Evolutionary conservation across 2,797 vertebrate genomes (phyloP).

Genomic region (Benthosema pterotum): DNA sequence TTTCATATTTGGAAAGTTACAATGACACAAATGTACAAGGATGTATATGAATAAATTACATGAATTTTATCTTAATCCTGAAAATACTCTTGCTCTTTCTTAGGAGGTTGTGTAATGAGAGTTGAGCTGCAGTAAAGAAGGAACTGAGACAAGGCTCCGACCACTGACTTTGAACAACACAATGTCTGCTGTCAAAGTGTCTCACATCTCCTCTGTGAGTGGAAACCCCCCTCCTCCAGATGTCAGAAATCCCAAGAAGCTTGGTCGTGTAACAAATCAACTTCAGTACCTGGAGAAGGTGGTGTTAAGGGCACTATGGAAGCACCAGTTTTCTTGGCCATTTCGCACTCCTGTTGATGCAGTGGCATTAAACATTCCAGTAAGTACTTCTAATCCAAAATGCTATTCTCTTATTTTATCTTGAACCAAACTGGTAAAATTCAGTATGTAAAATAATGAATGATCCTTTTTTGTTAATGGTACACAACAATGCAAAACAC

Average conservation of each 20-base stretch:
- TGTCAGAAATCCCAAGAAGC: constrained; percentile 80
- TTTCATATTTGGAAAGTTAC: no score
- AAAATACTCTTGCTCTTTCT: constrained; percentile 16
- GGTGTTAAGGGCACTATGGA: constrained; percentile 88
- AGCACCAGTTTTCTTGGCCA: constrained; percentile 92
- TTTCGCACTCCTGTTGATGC: constrained; percentile 94
- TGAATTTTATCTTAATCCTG: no score
- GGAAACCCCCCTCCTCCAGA: constrained; percentile 90
- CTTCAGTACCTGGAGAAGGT: constrained; percentile 90
- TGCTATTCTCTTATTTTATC: not conserved
- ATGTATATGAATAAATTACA: no score
- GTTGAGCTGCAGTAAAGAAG: constrained; percentile 24
- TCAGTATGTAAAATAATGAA: no score
- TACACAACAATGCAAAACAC: no score
- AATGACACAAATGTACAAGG: no score
- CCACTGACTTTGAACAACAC: constrained; percentile 34
- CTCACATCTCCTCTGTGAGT: constrained; percentile 51
- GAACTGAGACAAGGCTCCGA: constrained; percentile 13
- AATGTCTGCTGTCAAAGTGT: constrained; percentile 81
- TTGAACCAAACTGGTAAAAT: no score
- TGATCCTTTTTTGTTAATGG: no score
- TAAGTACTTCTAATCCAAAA: constrained; percentile 71
- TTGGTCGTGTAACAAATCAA: constrained; percentile 88
- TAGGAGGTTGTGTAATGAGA: constrained; percentile 62
- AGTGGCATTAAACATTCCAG: constrained; percentile 86